Evolutionary conservation across 2,113 vertebrate genomes (phyloP).

Genomic region (Tricholaema leucomelas): DNA sequence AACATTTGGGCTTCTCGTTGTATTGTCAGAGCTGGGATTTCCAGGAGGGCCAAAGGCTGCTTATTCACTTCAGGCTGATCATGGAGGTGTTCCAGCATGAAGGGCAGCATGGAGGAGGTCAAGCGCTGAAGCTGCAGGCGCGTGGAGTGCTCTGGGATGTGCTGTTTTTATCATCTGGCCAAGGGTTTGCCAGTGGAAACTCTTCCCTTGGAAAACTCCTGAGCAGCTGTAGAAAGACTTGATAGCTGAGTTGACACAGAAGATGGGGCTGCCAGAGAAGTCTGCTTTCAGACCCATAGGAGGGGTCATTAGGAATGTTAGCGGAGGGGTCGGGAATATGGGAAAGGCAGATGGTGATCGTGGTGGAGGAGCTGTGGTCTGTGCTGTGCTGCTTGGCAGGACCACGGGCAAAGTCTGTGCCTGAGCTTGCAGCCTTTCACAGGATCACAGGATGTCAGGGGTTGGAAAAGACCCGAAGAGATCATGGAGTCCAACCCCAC

Average conservation of each 20-base stretch:
- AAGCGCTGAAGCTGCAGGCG: accelerated
- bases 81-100: neutral
- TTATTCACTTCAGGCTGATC: neutral
- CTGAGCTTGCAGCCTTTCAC: neutral
- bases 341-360: neutral
- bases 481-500: no score
- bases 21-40: neutral
- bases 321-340: neutral
- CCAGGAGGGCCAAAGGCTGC: neutral
- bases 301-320: neutral
- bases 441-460: neutral
- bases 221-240: neutral
- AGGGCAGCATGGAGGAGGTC: neutral
- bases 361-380: neutral
- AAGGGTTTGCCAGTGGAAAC: neutral
- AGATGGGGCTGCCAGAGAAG: neutral
- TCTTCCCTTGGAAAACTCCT: neutral
- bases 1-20: neutral
- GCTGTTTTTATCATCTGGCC: neutral
- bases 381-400: neutral
- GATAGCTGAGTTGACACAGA: neutral
- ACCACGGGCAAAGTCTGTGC: neutral
- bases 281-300: accelerated
- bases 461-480: no score
- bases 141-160: neutral